These are phyloP conservation scores for Manis pentadactyla DNA, from an alignment of 2,797 vertebrate genomes.

Conservation along the genomic window DNA sequence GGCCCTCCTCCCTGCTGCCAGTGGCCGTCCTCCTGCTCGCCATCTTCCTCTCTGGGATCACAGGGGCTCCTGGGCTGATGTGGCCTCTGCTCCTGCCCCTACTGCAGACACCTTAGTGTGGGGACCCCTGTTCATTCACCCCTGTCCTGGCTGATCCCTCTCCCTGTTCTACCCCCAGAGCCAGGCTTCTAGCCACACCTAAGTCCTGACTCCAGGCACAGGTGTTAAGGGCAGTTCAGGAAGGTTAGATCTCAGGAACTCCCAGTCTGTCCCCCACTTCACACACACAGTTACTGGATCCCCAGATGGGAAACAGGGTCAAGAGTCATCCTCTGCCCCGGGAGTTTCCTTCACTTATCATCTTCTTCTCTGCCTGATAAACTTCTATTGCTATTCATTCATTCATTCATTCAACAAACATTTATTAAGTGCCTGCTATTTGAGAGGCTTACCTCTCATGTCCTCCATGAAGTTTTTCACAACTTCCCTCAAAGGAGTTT, in stretches of 20 bases:
- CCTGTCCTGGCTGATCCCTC: too few relatives aligned
- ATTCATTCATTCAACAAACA: not conserved
- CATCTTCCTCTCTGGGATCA: not conserved
- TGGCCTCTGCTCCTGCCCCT: not conserved
- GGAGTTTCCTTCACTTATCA: not conserved
- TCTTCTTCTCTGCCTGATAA: not conserved
- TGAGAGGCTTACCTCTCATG: not conserved
- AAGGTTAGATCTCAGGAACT: not conserved
- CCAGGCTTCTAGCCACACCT: not conserved
- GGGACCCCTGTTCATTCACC: not conserved
- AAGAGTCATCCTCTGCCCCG: not conserved
- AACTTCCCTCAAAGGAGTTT: not conserved
- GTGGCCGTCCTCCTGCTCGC: not conserved
- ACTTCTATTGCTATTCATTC: not conserved
- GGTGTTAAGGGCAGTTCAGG: not conserved
- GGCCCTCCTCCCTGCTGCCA: rapidly evolving
- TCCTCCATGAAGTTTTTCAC: not conserved
- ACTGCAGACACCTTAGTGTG: not conserved
- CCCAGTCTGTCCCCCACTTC: not conserved
- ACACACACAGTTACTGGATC: too few relatives aligned
- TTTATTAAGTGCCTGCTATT: not conserved
- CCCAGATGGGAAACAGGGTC: not conserved
- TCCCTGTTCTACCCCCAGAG: not conserved
- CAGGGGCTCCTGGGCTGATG: not conserved
- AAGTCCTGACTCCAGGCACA: not conserved